phyloP scores from a whole-genome alignment of 2,113 vertebrate species.

The Poeciliopsis turrubarensis region DNA sequence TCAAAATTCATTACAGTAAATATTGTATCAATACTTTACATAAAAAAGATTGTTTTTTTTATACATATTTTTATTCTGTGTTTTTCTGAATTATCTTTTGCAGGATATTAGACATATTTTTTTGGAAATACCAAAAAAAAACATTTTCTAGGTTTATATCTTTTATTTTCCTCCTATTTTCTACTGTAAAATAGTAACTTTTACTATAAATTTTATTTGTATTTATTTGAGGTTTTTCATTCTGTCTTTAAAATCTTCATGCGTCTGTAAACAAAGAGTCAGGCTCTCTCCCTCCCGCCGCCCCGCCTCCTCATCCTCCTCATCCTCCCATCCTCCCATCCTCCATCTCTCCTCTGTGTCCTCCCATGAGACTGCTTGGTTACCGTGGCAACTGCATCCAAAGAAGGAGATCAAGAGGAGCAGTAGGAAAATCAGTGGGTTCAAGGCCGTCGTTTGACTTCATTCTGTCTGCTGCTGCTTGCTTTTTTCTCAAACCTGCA shows the following conservation, averaged over 20 bases:
- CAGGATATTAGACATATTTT: too few relatives aligned
- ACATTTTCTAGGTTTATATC: too few relatives aligned
- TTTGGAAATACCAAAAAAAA: too few relatives aligned
- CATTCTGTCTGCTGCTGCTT: neutral
- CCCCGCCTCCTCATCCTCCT: conserved; percentile 21
- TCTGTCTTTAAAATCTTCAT: neutral
- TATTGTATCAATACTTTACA: too few relatives aligned
- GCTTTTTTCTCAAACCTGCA: neutral
- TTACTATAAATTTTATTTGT: neutral
- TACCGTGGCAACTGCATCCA: conserved; percentile 23
- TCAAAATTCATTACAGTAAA: too few relatives aligned
- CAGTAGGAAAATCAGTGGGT: conserved; percentile 9
- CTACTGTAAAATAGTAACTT: neutral
- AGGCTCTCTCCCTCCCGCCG: conserved; percentile 7
- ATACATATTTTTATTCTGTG: too few relatives aligned
- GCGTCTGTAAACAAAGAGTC: conserved; percentile 15
- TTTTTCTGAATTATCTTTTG: too few relatives aligned
- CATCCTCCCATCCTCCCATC: conserved; percentile 27
- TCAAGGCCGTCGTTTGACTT: neutral
- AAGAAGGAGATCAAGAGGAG: conserved; percentile 3
- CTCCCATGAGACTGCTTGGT: conserved; percentile 31
- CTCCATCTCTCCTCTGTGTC: conserved; percentile 17
- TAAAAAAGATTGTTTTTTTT: too few relatives aligned
- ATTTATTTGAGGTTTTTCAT: neutral
- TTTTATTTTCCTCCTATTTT: too few relatives aligned